Evolutionary conservation across 2,888 invertebrate species (phyloP).

Genomic region (Taphrorychus bicolor): DNA sequence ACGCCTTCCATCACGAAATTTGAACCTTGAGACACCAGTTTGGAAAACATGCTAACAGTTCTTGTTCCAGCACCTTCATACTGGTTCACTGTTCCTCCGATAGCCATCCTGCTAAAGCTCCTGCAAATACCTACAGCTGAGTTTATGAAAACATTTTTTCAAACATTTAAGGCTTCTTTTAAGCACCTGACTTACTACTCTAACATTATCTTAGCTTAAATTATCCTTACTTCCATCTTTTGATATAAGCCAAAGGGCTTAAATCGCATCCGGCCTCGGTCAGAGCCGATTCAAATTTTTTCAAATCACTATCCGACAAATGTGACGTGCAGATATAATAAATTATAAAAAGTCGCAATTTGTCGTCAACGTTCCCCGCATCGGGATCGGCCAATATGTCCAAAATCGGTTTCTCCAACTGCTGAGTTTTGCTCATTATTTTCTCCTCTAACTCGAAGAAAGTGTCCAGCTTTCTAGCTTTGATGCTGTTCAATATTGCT

Average conservation of each 20-base stretch:
- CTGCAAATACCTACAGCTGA: slow-evolving; percentile 58
- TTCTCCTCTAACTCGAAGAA: slow-evolving; percentile 99
- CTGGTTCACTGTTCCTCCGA: slow-evolving; percentile 69
- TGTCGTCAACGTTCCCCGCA: slow-evolving; percentile 89
- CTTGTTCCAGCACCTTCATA: slow-evolving; percentile 94
- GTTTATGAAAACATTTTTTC: slow-evolving; percentile 1
- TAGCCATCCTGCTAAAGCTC: slow-evolving; percentile 79
- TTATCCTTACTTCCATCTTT: slow-evolving; percentile 82
- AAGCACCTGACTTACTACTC: too few relatives aligned
- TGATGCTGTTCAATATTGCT: slow-evolving; percentile 83
- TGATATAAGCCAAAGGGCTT: slow-evolving; percentile 85
- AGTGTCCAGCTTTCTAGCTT: slow-evolving; percentile 90
- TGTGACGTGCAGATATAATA: slow-evolving; percentile 86
- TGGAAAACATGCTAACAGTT: slow-evolving; percentile 98
- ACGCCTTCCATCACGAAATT: slow-evolving; percentile 99
- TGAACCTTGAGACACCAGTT: slow-evolving; percentile 95
- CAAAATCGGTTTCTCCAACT: slow-evolving; percentile 80
- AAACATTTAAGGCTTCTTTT: too few relatives aligned
- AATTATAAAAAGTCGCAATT: slow-evolving; percentile 91
- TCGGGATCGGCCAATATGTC: slow-evolving; percentile 88
- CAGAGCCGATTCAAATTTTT: slow-evolving; percentile 82
- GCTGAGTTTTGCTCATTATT: slow-evolving; percentile 83
- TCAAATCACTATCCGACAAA: slow-evolving; percentile 82
- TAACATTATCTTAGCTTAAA: neutral
- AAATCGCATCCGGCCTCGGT: slow-evolving; percentile 85